Evolutionary conservation across 1,140 invertebrate species (phyloP).

Genomic region (Zaprionus tsacasi): DNA sequence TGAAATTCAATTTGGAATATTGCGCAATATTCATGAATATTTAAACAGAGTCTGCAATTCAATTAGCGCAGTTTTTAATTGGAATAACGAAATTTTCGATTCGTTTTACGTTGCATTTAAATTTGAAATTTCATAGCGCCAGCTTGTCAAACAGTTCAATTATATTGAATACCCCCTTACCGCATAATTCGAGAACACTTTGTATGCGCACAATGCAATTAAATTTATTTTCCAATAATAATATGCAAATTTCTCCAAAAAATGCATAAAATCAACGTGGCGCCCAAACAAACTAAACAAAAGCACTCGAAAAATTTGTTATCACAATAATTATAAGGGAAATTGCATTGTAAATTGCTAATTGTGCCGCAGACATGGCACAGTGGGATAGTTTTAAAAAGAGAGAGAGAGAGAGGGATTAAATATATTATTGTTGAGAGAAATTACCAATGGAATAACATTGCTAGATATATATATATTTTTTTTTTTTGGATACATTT

Average conservation of each 20-base stretch:
- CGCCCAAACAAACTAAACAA: conserved; percentile 15
- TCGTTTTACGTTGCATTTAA: background rate
- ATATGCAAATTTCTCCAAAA: conserved; percentile 62
- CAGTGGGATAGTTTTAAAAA: background rate
- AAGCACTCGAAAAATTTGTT: conserved; percentile 48
- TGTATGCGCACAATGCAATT: conserved; percentile 62
- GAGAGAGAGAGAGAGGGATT: background rate
- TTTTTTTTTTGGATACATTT: background rate
- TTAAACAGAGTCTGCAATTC: background rate
- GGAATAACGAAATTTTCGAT: background rate
- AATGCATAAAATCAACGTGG: conserved; percentile 44
- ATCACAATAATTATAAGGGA: conserved; percentile 72
- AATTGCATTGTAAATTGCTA: conserved; percentile 63
- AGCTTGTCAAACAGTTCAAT: conserved; percentile 24
- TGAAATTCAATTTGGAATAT: background rate
- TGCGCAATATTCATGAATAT: background rate
- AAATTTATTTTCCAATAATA: conserved; percentile 67
- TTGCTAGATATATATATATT: background rate
- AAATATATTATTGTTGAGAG: background rate
- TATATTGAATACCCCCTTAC: background rate
- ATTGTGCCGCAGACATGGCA: conserved; percentile 28
- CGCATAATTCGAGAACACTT: conserved; percentile 42
- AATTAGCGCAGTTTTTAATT: background rate
- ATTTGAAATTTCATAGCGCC: conserved; percentile 5
- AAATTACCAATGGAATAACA: background rate